Conservation (phyloP, 1,140 invertebrate genomes). For the Riptortus pedestris region DNA sequence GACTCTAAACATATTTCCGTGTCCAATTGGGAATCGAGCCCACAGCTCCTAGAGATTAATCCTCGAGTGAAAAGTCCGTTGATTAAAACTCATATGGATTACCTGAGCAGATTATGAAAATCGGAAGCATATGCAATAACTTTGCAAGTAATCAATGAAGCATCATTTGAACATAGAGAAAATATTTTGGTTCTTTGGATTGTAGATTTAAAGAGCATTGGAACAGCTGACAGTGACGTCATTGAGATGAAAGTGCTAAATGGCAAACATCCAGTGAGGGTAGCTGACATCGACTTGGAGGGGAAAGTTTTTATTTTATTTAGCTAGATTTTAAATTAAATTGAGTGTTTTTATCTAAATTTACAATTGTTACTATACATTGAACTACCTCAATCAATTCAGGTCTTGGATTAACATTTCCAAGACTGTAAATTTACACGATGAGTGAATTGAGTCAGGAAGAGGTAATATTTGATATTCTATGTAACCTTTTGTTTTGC, state of each 20-base stretch:
- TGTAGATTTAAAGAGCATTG: too few species aligned
- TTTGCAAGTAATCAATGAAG: too few species aligned
- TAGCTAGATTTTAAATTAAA: constrained; percentile 12
- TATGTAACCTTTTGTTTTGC: constrained; percentile 27
- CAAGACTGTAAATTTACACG: neutral
- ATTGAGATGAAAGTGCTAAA: constrained; percentile 25
- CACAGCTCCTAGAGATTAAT: too few species aligned
- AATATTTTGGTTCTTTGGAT: too few species aligned
- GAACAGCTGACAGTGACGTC: constrained; percentile 25
- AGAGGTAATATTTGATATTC: constrained; percentile 46
- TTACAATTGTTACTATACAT: neutral
- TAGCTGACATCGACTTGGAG: neutral
- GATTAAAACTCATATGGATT: too few species aligned
- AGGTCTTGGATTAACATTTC: constrained; percentile 3
- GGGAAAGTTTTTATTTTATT: constrained; percentile 6
- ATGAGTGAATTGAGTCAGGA: constrained; percentile 66
- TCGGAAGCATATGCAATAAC: too few species aligned
- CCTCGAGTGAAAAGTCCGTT: too few species aligned
- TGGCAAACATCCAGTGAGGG: constrained; percentile 21
- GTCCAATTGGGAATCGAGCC: too few species aligned
- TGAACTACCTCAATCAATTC: neutral
- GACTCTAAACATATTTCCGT: too few species aligned
- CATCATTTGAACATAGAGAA: too few species aligned
- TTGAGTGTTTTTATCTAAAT: constrained; percentile 1
- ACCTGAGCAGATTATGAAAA: too few species aligned